A percentile compares a stretch with the other conserved stretches of the same genome.
Evolutionary conservation across 2,113 vertebrate species (phyloP).

Genomic region (Apistogramma diplotaenia): DNA sequence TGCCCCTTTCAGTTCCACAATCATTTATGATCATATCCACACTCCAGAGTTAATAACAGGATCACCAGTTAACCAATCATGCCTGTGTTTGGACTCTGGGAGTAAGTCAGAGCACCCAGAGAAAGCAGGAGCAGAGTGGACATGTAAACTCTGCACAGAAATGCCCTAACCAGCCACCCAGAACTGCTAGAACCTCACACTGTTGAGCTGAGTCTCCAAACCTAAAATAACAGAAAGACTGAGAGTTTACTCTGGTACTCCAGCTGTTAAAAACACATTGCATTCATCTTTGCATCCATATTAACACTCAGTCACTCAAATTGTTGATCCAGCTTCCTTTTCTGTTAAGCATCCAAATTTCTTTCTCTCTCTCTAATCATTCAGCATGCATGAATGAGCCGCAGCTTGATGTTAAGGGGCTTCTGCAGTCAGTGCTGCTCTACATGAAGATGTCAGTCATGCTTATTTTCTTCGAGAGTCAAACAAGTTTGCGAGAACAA

Average conservation of each 20-base stretch:
- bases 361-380: neutral
- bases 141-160: neutral
- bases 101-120: neutral
- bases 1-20: neutral
- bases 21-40: neutral
- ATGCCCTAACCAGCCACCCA: neutral
- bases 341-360: neutral
- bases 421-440: neutral
- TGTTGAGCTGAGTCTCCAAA: neutral
- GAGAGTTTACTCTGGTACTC: neutral
- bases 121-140: neutral
- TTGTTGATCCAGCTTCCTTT: neutral
- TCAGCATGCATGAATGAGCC: neutral
- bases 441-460: neutral
- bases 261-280: neutral
- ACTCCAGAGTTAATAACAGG: neutral
- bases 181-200: neutral
- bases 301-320: neutral
- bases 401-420: neutral
- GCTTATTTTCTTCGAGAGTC: neutral
- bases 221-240: neutral
- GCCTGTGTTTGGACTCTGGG: neutral
- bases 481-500: neutral
- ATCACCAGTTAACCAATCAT: neutral
- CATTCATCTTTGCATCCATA: neutral